A percentile compares a stretch with the other conserved stretches of the same genome.
phyloP scores from a whole-genome alignment of 53 echinoderm and acorn worm genomes.

The Apostichopus leukothele region DNA sequence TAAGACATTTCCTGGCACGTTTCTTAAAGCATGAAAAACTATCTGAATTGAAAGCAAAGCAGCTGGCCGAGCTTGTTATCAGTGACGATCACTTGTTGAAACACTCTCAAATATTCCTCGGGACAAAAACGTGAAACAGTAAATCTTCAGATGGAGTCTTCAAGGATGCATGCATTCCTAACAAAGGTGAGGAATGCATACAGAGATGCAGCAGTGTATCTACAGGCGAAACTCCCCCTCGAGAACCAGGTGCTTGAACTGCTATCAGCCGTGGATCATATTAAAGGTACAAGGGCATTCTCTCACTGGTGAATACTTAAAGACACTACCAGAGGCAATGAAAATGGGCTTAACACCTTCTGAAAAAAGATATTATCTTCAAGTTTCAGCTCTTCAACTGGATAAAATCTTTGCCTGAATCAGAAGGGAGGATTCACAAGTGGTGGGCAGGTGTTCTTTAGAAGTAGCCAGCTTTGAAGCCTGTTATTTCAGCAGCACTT shows the following conservation, averaged over 20 bases:
- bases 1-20: conserved; percentile 61
- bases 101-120: conserved; percentile 20
- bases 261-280: conserved; percentile 53
- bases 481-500: conserved; percentile 27
- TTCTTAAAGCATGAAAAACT: conserved; percentile 54
- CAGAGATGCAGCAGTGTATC: conserved; percentile 29
- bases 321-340: conserved; percentile 43
- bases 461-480: conserved; percentile 53
- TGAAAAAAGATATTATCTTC: conserved; percentile 35
- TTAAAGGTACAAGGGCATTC: conserved; percentile 52
- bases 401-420: conserved; percentile 54
- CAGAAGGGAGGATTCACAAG: conserved; percentile 38
- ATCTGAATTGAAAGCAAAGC: conserved; percentile 28
- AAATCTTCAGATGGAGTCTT: conserved; percentile 34
- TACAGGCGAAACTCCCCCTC: conserved; percentile 42
- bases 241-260: conserved; percentile 32
- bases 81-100: conserved; percentile 43
- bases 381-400: conserved; percentile 50
- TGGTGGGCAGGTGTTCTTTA: conserved; percentile 49
- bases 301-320: conserved; percentile 37
- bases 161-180: conserved; percentile 29
- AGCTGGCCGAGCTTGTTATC: conserved; percentile 48
- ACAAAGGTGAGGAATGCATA: conserved; percentile 21
- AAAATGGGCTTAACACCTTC: conserved; percentile 20
- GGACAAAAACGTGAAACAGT: background rate